Conservation (phyloP, 2,113 vertebrate species). For the Oxyura jamaicensis region DNA sequence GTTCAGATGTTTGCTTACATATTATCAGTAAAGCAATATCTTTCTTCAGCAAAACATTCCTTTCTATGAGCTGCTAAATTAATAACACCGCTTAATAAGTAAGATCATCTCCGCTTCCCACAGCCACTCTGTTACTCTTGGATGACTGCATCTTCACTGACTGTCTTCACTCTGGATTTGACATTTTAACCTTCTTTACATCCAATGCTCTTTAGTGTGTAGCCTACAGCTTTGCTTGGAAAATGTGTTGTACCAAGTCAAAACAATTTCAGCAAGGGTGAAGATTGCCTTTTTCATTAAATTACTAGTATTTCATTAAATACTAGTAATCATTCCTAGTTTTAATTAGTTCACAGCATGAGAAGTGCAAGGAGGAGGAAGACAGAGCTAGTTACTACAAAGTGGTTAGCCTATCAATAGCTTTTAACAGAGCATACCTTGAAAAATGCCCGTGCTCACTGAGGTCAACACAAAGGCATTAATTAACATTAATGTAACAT, state of each 20-base stretch:
- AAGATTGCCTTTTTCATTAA: neutral
- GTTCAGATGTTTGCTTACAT: neutral
- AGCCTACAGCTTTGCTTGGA: neutral
- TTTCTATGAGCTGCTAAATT: neutral
- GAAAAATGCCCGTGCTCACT: neutral
- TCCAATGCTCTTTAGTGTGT: neutral
- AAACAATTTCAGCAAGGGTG: neutral
- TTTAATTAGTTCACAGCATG: conserved; percentile 7
- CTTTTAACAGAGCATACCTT: neutral
- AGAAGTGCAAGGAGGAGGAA: neutral
- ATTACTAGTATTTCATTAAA: neutral
- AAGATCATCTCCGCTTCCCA: neutral
- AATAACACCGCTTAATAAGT: neutral
- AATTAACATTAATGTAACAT: neutral
- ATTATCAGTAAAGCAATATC: neutral
- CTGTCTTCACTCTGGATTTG: neutral
- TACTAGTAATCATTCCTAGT: neutral
- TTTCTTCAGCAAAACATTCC: neutral
- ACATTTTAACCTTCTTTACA: neutral
- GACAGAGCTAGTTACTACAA: neutral
- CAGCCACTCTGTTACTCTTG: accelerated
- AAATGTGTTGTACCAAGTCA: neutral
- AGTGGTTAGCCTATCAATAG: neutral
- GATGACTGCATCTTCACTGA: neutral
- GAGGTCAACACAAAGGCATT: neutral